Conservation (phyloP, 2,113 vertebrate species). For the Chrysemys picta region DNA sequence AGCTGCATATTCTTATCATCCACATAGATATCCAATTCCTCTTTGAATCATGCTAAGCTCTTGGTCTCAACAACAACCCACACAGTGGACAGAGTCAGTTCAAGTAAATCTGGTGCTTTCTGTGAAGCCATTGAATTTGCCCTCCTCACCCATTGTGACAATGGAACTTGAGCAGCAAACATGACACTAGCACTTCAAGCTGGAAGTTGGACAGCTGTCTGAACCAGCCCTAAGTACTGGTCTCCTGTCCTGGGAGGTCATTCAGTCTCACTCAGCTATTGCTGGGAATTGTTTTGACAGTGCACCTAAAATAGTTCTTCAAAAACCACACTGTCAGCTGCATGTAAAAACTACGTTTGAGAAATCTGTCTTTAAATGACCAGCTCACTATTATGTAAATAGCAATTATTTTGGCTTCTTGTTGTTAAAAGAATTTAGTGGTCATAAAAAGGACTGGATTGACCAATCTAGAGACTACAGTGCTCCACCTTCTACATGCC, state of each 20-base stretch:
- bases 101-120: neutral
- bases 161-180: neutral
- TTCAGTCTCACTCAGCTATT: neutral
- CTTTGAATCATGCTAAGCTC: neutral
- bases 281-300: slow-evolving; percentile 64
- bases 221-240: neutral
- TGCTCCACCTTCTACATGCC: neutral
- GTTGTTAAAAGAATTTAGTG: neutral
- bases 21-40: accelerated
- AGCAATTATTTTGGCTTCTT: neutral
- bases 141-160: neutral
- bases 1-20: neutral
- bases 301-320: slow-evolving; percentile 50
- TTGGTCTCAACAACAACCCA: neutral
- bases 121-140: neutral
- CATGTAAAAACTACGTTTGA: slow-evolving; percentile 27
- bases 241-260: slow-evolving; percentile 45
- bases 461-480: neutral
- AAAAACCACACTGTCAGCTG: slow-evolving; percentile 30
- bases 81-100: neutral
- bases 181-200: neutral
- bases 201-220: neutral
- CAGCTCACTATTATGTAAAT: neutral
- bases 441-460: neutral
- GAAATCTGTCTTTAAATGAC: neutral